These are phyloP conservation scores for Coregonus sp. DNA, from an alignment of 2,797 vertebrate species.

Conservation along the genomic window DNA sequence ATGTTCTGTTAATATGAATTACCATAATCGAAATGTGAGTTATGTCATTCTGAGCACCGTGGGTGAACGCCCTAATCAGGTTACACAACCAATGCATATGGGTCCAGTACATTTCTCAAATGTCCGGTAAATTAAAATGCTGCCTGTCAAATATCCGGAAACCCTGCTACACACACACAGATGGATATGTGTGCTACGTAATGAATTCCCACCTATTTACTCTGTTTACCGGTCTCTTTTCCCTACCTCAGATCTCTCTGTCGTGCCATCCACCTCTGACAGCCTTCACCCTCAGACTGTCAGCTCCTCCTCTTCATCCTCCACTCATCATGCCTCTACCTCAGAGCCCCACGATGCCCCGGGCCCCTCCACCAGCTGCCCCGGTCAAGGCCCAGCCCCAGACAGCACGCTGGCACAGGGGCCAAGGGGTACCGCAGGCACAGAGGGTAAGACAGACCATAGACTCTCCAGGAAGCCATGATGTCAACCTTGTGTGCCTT, in stretches of 20 bases:
- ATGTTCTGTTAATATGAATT: too few relatives aligned
- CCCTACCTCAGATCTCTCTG: conserved; percentile 82
- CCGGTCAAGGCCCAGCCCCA: conserved; percentile 75
- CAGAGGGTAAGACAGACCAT: conserved; percentile 78
- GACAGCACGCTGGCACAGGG: conserved; percentile 77
- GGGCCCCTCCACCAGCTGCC: conserved; percentile 81
- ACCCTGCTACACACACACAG: too few relatives aligned
- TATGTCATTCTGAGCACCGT: too few relatives aligned
- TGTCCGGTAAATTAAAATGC: too few relatives aligned
- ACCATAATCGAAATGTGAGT: too few relatives aligned
- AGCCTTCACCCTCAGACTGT: conserved; percentile 83
- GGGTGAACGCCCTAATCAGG: too few relatives aligned
- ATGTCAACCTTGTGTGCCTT: neutral
- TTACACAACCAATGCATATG: too few relatives aligned
- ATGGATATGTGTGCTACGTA: neutral
- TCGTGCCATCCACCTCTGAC: conserved; percentile 91
- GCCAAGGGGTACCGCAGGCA: conserved; percentile 70
- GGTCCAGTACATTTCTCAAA: too few relatives aligned
- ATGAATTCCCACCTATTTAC: neutral
- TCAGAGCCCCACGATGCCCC: conserved; percentile 91
- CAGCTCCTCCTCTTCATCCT: conserved; percentile 84
- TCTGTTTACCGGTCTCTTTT: neutral
- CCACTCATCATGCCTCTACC: conserved; percentile 88
- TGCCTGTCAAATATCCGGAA: too few relatives aligned
- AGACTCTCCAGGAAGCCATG: conserved; percentile 7